Conservation (phyloP, 2,888 invertebrate genomes). For the Drosophila prolongata region DNA sequence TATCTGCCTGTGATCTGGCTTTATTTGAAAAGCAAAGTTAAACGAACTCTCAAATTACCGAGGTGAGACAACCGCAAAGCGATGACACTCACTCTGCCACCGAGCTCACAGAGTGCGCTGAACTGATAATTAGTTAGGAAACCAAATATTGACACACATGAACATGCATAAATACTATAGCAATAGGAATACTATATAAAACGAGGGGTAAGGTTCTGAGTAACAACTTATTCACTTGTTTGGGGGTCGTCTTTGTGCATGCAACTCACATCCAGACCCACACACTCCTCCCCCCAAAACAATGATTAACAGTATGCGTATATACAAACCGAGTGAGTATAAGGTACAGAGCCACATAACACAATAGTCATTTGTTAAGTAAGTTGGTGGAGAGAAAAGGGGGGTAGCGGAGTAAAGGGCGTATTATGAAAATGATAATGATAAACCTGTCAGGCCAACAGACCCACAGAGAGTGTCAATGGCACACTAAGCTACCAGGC, state of each 20-base stretch:
- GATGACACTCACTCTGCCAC: conserved; percentile 59
- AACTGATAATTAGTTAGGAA: conserved; percentile 78
- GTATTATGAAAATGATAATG: conserved; percentile 49
- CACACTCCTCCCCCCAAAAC: conserved; percentile 29
- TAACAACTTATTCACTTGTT: conserved; percentile 24
- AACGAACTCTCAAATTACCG: conserved; percentile 61
- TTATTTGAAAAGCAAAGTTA: conserved; percentile 68
- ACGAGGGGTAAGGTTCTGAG: conserved; percentile 6
- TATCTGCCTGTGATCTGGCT: conserved; percentile 20
- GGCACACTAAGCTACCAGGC: conserved; percentile 38
- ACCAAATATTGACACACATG: conserved; percentile 75
- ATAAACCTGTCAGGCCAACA: conserved; percentile 70
- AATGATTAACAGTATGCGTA: conserved; percentile 45
- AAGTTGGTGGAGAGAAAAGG: conserved; percentile 22
- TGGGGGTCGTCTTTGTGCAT: conserved; percentile 46
- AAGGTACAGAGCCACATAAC: conserved; percentile 53
- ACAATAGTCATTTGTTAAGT: conserved; percentile 60
- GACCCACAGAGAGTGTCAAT: conserved; percentile 60
- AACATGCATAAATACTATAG: conserved; percentile 53
- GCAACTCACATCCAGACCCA: conserved; percentile 20
- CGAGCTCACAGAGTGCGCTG: conserved; percentile 66
- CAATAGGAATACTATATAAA: conserved; percentile 8
- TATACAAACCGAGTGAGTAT: conserved; percentile 16
- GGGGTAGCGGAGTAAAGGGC: neutral
- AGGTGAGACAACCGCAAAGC: conserved; percentile 51